These are phyloP conservation scores for Oxyruncus cristatus DNA, from an alignment of 2,113 vertebrate genomes.

Conservation along the genomic window DNA sequence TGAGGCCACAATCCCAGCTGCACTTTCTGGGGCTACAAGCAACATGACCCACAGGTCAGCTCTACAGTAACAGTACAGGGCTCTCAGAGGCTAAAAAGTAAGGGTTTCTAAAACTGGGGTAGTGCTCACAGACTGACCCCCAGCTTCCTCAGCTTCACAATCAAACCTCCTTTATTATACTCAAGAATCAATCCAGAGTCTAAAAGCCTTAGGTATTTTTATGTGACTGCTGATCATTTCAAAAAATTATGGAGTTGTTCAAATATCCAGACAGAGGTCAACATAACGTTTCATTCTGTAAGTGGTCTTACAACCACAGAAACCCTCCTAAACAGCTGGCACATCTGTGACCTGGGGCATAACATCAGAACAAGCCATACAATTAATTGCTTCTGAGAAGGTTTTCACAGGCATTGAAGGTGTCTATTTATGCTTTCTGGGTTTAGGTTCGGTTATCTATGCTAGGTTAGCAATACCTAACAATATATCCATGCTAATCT, in stretches of 20 bases:
- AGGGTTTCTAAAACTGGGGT: background rate
- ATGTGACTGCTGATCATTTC: fast-evolving
- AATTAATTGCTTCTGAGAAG: background rate
- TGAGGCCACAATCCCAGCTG: background rate
- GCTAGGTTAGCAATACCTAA: background rate
- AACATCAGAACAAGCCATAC: background rate
- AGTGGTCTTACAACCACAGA: background rate
- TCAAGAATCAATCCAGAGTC: background rate
- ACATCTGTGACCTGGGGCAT: background rate
- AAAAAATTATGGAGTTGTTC: background rate
- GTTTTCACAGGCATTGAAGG: background rate
- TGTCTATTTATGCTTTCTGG: background rate
- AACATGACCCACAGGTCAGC: background rate
- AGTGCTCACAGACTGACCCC: background rate
- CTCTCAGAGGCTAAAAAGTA: background rate
- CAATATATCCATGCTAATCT: background rate
- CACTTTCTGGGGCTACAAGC: background rate
- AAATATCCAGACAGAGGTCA: background rate
- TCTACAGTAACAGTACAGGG: background rate
- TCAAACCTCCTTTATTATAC: background rate
- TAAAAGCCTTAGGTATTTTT: background rate
- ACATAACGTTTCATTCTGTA: background rate
- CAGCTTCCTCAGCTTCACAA: background rate
- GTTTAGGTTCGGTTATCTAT: background rate
- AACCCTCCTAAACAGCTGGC: background rate